A percentile compares a stretch with the other conserved stretches of the same genome.
These are phyloP conservation scores for Sturmia bella DNA, from an alignment of 2,888 invertebrate species.

Conservation along the genomic window DNA sequence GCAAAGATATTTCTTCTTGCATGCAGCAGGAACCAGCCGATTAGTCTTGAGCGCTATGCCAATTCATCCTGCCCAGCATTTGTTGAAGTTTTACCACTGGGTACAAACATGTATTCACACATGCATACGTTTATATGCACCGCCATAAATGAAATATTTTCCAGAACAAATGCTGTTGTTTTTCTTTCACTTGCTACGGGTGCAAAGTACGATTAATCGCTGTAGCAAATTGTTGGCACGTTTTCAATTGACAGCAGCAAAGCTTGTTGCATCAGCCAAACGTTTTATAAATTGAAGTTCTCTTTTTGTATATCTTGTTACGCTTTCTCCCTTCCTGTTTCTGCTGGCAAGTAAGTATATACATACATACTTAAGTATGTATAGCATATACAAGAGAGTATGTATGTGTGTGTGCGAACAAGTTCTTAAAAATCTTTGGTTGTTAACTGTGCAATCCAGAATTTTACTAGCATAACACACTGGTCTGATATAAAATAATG, in stretches of 20 bases:
- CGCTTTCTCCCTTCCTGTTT: background rate
- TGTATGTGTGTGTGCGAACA: background rate
- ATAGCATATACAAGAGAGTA: too few species aligned
- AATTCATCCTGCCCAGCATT: too few species aligned
- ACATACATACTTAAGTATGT: too few species aligned
- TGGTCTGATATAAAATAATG: constrained; percentile 29
- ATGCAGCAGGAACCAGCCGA: too few species aligned
- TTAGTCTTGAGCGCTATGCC: too few species aligned
- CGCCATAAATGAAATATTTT: constrained; percentile 59
- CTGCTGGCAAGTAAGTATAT: background rate
- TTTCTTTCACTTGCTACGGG: constrained; percentile 47
- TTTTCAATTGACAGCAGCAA: constrained; percentile 80
- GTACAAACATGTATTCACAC: constrained; percentile 65
- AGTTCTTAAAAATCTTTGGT: constrained; percentile 40
- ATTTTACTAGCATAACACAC: constrained; percentile 45
- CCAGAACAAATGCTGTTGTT: constrained; percentile 3
- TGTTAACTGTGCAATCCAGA: constrained; percentile 62
- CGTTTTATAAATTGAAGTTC: constrained; percentile 63
- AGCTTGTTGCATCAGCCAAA: constrained; percentile 69
- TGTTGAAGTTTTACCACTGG: too few species aligned
- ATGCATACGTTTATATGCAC: constrained; percentile 51
- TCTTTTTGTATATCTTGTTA: constrained; percentile 22
- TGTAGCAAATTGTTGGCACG: constrained; percentile 81
- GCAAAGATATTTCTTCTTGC: too few species aligned
- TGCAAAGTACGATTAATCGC: constrained; percentile 78